Conservation (phyloP, 2,888 invertebrate species). For the Venustoraphidia nigricollis region DNA sequence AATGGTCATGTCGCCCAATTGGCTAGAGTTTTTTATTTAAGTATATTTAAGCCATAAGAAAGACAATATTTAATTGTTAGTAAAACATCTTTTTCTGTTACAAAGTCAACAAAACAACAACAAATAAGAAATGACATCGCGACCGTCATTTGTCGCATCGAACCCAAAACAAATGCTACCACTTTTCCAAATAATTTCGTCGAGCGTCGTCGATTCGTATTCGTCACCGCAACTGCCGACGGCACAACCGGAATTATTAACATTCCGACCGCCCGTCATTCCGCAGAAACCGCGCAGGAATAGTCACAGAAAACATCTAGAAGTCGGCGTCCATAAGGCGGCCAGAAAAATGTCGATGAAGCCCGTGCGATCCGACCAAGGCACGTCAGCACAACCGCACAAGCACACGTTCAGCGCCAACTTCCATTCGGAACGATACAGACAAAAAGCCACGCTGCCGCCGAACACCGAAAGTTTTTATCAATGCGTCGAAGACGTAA, state of each 20-base stretch:
- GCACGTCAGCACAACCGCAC: conserved; percentile 3
- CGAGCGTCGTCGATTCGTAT: not conserved
- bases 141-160: not conserved
- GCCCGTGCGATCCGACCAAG: not conserved
- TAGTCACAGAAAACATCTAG: not conserved
- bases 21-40: too few species aligned
- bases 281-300: too few species aligned
- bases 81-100: not conserved
- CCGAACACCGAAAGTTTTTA: too few species aligned
- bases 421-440: conserved; percentile 15
- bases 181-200: conserved; percentile 13
- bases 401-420: conserved; percentile 19
- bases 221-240: not conserved
- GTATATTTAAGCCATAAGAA: too few species aligned
- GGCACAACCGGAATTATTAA: not conserved
- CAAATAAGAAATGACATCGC: not conserved
- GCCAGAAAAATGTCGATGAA: not conserved
- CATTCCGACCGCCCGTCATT: not conserved
- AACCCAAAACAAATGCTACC: conserved; percentile 12
- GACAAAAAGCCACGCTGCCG: conserved; percentile 4
- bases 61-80: too few species aligned
- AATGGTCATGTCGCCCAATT: too few species aligned
- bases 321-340: conserved; percentile 8
- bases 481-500: too few species aligned
- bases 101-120: not conserved